Conservation (phyloP, 2,113 vertebrate genomes). For the Tor tambroides region DNA sequence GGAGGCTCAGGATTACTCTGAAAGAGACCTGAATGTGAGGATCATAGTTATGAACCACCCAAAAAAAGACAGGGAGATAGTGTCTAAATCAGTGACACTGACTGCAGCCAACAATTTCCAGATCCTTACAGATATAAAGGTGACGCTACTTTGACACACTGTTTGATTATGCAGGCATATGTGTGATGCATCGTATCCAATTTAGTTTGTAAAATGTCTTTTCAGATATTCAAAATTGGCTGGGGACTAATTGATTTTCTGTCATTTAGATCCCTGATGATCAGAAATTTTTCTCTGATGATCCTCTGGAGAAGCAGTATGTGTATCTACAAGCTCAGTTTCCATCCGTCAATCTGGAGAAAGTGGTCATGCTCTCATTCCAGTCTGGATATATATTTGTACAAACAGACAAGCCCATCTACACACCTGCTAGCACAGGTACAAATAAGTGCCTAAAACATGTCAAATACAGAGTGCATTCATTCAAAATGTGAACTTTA, state of each 20-base stretch:
- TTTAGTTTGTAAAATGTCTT: no score
- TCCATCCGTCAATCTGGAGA: no score
- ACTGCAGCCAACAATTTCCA: not conserved
- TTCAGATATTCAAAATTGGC: no score
- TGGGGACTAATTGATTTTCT: not conserved
- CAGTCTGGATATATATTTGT: no score
- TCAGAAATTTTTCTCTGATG: not conserved
- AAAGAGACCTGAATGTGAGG: not conserved
- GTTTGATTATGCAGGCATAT: no score
- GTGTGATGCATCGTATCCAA: no score
- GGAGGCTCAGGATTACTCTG: not conserved
- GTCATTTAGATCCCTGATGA: not conserved
- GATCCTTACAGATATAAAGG: not conserved
- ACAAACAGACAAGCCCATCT: no score
- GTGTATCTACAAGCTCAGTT: slow-evolving; percentile 24
- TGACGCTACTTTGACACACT: not conserved
- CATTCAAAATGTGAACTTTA: no score
- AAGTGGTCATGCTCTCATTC: no score
- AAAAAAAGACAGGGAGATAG: not conserved
- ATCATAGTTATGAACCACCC: not conserved
- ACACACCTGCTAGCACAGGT: slow-evolving; percentile 23
- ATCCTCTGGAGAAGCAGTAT: slow-evolving; percentile 50
- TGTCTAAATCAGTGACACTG: not conserved
- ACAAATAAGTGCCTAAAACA: not conserved
- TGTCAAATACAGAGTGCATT: no score